These are phyloP conservation scores for Haemorhous mexicanus DNA, from an alignment of 2,113 vertebrate species.

Conservation along the genomic window DNA sequence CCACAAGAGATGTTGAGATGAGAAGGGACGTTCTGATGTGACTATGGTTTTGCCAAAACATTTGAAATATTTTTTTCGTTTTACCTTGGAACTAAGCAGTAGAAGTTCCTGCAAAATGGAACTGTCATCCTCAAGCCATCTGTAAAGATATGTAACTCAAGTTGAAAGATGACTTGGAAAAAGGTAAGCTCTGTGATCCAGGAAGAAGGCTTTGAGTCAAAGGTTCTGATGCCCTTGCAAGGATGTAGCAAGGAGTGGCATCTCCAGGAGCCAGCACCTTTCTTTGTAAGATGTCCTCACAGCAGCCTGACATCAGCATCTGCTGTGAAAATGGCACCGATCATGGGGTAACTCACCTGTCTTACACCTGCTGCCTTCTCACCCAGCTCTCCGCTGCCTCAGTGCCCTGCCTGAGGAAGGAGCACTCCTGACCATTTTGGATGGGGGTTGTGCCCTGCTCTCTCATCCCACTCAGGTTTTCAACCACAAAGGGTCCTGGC, in stretches of 20 bases:
- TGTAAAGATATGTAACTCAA: background rate
- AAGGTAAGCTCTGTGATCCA: background rate
- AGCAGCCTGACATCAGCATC: background rate
- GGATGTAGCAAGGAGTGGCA: background rate
- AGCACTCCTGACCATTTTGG: too few species aligned
- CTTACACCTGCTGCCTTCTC: background rate
- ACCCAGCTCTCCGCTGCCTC: background rate
- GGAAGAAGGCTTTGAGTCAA: background rate
- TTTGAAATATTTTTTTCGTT: background rate
- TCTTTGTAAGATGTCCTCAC: background rate
- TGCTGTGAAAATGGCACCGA: background rate
- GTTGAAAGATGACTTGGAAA: background rate
- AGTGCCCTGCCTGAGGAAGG: background rate
- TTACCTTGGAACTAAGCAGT: background rate
- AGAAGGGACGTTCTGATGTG: background rate
- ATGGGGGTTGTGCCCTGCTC: background rate
- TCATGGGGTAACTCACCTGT: background rate
- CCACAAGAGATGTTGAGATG: background rate
- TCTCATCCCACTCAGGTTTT: background rate
- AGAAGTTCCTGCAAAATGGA: background rate
- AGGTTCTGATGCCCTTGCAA: background rate
- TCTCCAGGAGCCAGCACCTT: background rate
- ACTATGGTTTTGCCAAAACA: background rate
- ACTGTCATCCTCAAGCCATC: background rate
- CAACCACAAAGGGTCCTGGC: background rate